These are phyloP conservation scores for Scaptomyza montana DNA, from an alignment of 1,140 invertebrate species.

Conservation along the genomic window DNA sequence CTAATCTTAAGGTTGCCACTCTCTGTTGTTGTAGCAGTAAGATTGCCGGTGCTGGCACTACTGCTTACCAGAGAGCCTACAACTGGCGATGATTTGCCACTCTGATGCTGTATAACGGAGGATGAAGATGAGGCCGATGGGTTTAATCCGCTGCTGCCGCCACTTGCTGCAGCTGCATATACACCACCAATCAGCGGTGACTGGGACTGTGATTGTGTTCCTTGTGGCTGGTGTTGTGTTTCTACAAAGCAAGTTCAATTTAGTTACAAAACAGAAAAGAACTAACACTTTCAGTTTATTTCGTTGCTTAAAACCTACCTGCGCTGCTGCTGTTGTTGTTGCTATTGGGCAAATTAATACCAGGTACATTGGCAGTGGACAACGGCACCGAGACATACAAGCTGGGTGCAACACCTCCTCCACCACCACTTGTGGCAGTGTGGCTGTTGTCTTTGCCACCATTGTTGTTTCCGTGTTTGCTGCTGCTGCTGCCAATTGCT, in stretches of 20 bases:
- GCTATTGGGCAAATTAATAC: constrained; percentile 76
- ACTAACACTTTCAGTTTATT: no score
- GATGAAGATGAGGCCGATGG: constrained; percentile 44
- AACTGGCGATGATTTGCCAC: constrained; percentile 74
- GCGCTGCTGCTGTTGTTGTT: constrained; percentile 30
- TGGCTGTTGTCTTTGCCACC: constrained; percentile 41
- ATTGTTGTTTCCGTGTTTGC: constrained; percentile 45
- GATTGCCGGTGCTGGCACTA: constrained; percentile 45
- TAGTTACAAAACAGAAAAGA: no score
- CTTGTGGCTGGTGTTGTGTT: constrained; percentile 45
- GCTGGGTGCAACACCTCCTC: constrained; percentile 61
- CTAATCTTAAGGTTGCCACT: constrained; percentile 84
- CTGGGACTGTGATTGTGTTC: constrained; percentile 4
- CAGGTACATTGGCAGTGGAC: constrained; percentile 83
- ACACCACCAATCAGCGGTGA: constrained; percentile 12
- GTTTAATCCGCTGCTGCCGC: background rate
- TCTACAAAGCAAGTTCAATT: constrained; percentile 23
- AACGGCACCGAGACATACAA: constrained; percentile 82
- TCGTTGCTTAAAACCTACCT: constrained; percentile 34
- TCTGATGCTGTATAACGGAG: constrained; percentile 71
- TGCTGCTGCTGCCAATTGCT: constrained; percentile 45
- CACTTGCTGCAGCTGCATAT: constrained; percentile 15
- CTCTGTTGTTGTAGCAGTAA: constrained; percentile 80
- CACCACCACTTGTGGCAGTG: constrained; percentile 8
- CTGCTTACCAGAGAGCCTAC: constrained; percentile 63